Evolutionary conservation across 2,797 vertebrate genomes (phyloP).

Genomic region (Gorsachius magnificus): DNA sequence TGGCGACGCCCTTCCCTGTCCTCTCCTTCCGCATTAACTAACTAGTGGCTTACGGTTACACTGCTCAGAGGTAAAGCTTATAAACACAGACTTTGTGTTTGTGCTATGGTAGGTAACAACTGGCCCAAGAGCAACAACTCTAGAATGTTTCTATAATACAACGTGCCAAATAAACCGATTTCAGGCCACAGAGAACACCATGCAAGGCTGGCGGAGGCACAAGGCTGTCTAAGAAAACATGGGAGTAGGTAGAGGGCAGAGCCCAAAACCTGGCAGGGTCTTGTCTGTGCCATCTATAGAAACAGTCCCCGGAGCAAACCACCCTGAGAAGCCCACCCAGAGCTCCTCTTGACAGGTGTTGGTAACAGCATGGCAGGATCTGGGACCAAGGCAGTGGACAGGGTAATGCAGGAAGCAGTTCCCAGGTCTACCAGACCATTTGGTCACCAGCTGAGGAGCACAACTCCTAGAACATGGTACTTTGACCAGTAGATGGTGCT

Average conservation of each 20-base stretch:
- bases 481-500: slow-evolving; percentile 20
- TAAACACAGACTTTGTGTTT: not conserved
- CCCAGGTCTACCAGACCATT: not conserved
- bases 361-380: not conserved
- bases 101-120: not conserved
- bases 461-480: not conserved
- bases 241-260: not conserved
- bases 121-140: not conserved
- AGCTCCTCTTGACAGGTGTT: not conserved
- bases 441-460: not conserved
- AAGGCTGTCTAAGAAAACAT: not conserved
- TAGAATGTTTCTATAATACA: not conserved
- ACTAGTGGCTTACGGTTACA: fast-evolving
- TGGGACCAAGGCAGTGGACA: not conserved
- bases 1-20: not conserved
- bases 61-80: not conserved
- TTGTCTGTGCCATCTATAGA: not conserved
- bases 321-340: not conserved
- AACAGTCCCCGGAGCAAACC: not conserved
- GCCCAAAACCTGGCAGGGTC: not conserved
- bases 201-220: not conserved
- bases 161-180: fast-evolving
- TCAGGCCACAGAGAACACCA: not conserved
- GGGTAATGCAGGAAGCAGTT: not conserved
- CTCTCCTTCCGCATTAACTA: fast-evolving